These are phyloP conservation scores for Pao palembangensis DNA, from an alignment of 2,113 vertebrate species.

Conservation along the genomic window DNA sequence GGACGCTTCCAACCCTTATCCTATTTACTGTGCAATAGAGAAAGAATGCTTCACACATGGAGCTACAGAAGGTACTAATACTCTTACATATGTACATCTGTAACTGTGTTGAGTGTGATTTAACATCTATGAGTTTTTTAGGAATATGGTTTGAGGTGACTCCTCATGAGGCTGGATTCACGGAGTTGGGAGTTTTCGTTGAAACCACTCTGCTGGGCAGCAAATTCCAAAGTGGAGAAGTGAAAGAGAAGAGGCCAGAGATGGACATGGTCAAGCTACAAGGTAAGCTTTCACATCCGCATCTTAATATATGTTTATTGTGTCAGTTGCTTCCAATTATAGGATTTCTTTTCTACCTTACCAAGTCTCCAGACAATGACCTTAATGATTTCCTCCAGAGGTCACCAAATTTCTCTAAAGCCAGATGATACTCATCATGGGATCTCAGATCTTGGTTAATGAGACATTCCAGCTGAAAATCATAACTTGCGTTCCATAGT, in stretches of 20 bases:
- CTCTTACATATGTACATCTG: neutral
- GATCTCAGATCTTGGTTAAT: too few relatives aligned
- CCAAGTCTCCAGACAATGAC: too few relatives aligned
- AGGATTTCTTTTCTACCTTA: neutral
- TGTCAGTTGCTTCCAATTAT: neutral
- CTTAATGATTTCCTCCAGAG: too few relatives aligned
- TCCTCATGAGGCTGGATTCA: too few relatives aligned
- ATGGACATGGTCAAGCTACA: neutral
- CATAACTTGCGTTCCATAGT: too few relatives aligned
- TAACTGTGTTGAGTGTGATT: neutral
- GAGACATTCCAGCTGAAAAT: too few relatives aligned
- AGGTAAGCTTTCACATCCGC: neutral
- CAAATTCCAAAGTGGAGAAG: neutral
- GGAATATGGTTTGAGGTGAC: constrained; percentile 38
- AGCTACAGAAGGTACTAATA: constrained; percentile 32
- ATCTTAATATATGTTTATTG: too few relatives aligned
- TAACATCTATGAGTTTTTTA: neutral
- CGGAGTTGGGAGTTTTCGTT: too few relatives aligned
- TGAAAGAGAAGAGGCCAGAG: neutral
- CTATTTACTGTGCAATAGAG: constrained; percentile 55
- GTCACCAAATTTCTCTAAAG: too few relatives aligned
- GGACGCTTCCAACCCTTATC: constrained; percentile 58
- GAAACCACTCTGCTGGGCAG: too few relatives aligned
- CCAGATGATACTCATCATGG: too few relatives aligned
- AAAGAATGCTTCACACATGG: constrained; percentile 25